Base-by-base conservation (phyloP, 2,888 invertebrate genomes). In the Tenthredo mesomela region DNA sequence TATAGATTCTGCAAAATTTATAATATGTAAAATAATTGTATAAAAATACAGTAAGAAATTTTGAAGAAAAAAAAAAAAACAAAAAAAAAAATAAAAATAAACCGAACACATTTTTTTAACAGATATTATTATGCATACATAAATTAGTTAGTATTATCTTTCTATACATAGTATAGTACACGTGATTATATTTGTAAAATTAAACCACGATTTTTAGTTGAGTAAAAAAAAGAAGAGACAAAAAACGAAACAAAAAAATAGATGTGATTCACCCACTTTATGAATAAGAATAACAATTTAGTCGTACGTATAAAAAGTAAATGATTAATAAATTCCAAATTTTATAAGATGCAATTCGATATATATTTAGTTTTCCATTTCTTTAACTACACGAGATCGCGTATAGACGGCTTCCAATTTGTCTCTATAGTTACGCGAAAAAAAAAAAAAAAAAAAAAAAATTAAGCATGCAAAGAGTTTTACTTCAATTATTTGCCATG, bases 21-120 rank as follows among this genome's bases (percentile, higher is more conserved):
- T 77, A 33, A 54, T 77, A 77, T 58, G 77, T 77, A 54, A 77
- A 77, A 29, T 33, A 54, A 77, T 77, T 77, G 77, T 77, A 77
- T 77, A 77, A 50, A 50, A 54, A 58, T 58, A 77, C n/a, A n/a
- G 33, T 37, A 40, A 37, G 9, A 70, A 70, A 40, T 37, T 70
- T n/a, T 10, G 21, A 61, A 21, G 10, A 61, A 10, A 25, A 25
- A 25, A 25, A 25, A 25, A 61, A 12, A 58, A 21, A 58, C 3
- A 58, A 58, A 29, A 29, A 29, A 29, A 29, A 1, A 29, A 29
- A n/a, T n/a, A n/a, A 29, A 29, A 0, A 7, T 1, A 0, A 21
- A 40, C 40, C 9, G 2, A 21, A 21, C 58, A 21, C 2, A 2
- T 21, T 58, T 58, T 58, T 58, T 58, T 2, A 21, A 58, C 58